Base-by-base conservation (phyloP, 1,140 invertebrate species). In the Augochlora pura region DNA sequence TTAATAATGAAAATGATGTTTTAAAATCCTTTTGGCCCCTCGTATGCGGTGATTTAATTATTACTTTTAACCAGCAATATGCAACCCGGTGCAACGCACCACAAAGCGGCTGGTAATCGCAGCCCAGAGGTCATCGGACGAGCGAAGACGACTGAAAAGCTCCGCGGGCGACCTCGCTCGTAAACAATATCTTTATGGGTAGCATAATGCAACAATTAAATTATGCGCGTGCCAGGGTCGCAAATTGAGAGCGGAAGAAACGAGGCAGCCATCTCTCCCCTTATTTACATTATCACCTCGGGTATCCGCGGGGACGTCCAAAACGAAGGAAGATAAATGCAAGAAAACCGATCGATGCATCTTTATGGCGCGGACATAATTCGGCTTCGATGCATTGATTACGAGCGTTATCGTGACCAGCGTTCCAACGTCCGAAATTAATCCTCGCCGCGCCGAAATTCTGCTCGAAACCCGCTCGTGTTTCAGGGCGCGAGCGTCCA, bases 381-480 rank as follows among this genome's bases (percentile, higher is more conserved):
- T 66, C 39, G 38, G 38, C 8, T 21, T n/a, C 16, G n/a, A 46
- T 66, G 42, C 12, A 65, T 65, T 63, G 71, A 25, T 65, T 18
- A 49, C 32, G 9, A 71, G 32, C 59, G 66, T 63, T 77, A 77
- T 71, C 75, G 59, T 60, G 67, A 18, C 7, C 23, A 8, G 14
- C 46, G 63, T 38, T 42, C 18, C 63, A n/a, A n/a, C 76, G 67
- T 71, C 46, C 46, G 49, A 71, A 78, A 78, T 71, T 52, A 78
- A 78, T 78, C 76, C 76, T 32, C 7, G 32, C 39, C 54, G 21
- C 21, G 1, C n/a, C 39, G 60, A 81, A 84, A 68, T 77, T 84
- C 57, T n/a, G 70, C 52, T 62, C 32, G n/a, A n/a, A 46, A 52
- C 23, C n/a, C 67, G 46, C 54, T 76, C 46, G 73, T 62, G 57